Percentiles rank a stretch among this genome's conserved stretches.
These are phyloP conservation scores for Motacilla tschutschensis DNA, from an alignment of 2,113 vertebrate species.

Conservation along the genomic window DNA sequence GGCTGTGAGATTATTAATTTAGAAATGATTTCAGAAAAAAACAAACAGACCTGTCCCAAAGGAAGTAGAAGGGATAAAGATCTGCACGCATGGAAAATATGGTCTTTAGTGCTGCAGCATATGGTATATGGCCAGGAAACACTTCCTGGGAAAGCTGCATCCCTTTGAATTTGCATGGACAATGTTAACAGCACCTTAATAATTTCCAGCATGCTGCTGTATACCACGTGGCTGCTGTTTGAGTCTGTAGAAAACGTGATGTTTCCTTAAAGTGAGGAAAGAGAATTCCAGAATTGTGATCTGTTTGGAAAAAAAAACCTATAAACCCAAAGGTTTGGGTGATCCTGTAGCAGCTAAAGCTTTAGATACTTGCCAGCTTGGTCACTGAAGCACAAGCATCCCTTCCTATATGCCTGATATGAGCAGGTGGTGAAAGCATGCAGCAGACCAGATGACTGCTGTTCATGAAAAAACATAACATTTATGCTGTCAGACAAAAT, in stretches of 20 bases:
- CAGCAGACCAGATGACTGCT: constrained; percentile 29
- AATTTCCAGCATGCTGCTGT: not conserved
- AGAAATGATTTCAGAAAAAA: not conserved
- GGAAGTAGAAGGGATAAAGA: not conserved
- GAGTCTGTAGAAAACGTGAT: not conserved
- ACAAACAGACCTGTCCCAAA: not conserved
- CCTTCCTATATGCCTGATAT: not conserved
- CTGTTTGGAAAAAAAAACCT: not conserved
- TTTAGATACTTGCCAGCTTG: not conserved
- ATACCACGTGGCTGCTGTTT: not conserved
- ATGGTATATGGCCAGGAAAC: not conserved
- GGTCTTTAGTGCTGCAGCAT: not conserved
- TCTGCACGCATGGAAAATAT: not conserved
- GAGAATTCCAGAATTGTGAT: not conserved
- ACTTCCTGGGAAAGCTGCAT: not conserved
- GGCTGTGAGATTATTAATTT: constrained; percentile 8
- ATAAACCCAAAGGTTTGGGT: not conserved
- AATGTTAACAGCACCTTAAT: not conserved
- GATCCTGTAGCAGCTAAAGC: not conserved
- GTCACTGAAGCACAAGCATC: not conserved
- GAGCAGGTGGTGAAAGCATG: constrained; percentile 8
- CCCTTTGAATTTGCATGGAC: not conserved
- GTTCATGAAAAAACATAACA: constrained; percentile 42
- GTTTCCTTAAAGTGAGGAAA: not conserved
- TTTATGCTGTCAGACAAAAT: constrained; percentile 44